phyloP scores from a whole-genome alignment of 2,113 vertebrate genomes.

The Gasterosteus aculeatus region DNA sequence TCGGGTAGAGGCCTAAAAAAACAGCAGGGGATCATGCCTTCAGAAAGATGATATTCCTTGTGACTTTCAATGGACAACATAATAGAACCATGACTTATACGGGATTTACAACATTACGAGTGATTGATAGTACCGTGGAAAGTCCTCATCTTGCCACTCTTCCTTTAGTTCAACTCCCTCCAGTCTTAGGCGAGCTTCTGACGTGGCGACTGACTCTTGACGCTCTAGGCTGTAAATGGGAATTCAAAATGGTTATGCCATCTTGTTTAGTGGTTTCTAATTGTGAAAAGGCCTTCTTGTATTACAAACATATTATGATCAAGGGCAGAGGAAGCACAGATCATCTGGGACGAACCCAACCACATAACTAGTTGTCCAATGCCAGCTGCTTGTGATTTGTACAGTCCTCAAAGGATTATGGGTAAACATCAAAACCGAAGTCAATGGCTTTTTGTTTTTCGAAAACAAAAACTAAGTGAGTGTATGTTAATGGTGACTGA shows the following conservation, averaged over 20 bases:
- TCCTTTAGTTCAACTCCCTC: conserved; percentile 98
- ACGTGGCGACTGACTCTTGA: conserved; percentile 82
- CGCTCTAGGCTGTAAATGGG: conserved; percentile 77
- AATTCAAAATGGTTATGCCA: conserved; percentile 1
- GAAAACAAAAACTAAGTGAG: neutral
- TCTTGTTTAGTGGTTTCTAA: conserved; percentile 6
- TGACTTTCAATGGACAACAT: conserved; percentile 12
- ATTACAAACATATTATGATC: conserved; percentile 3
- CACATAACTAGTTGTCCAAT: conserved; percentile 40
- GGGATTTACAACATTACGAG: neutral
- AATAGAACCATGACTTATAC: neutral
- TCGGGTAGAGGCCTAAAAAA: conserved; percentile 89
- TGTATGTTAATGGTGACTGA: neutral
- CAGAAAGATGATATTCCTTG: neutral
- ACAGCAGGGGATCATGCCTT: conserved; percentile 20
- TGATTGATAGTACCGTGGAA: conserved; percentile 85
- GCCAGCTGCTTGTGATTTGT: conserved; percentile 41
- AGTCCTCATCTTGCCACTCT: conserved; percentile 99
- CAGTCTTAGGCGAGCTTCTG: conserved; percentile 89
- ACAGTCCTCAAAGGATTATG: conserved; percentile 41
- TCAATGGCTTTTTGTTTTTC: conserved; percentile 20
- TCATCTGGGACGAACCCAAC: conserved; percentile 32
- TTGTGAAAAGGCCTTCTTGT: conserved; percentile 14
- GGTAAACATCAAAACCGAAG: conserved; percentile 13
- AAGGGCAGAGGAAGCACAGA: conserved; percentile 13